Percentiles rank a stretch among this genome's conserved stretches.
Evolutionary conservation across 1,140 invertebrate species (phyloP).

Genomic region (Gryon sp.): DNA sequence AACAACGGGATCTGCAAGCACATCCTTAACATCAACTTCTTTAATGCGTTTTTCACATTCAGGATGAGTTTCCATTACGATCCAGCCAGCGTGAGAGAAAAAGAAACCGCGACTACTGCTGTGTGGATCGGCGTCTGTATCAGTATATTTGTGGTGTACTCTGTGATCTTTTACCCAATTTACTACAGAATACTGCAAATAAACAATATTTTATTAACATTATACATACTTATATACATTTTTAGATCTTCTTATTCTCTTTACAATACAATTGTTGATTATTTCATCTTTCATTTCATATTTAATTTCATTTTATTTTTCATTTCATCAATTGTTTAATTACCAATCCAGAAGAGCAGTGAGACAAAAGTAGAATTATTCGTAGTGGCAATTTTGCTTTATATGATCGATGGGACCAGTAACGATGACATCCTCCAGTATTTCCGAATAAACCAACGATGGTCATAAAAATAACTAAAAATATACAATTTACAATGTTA

Average conservation of each 20-base stretch:
- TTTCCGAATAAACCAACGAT: constrained; percentile 27
- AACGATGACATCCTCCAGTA: constrained; percentile 28
- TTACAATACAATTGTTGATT: too few species aligned
- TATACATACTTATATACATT: too few species aligned
- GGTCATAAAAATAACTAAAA: constrained; percentile 25
- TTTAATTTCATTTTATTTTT: too few species aligned
- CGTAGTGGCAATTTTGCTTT: constrained; percentile 36
- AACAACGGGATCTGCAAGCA: constrained; percentile 87
- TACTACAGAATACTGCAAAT: constrained; percentile 82
- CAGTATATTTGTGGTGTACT: constrained; percentile 94
- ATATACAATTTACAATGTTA: too few species aligned
- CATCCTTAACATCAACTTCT: constrained; percentile 88
- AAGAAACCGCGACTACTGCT: constrained; percentile 93
- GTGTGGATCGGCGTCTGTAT: constrained; percentile 94
- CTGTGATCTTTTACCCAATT: constrained; percentile 90
- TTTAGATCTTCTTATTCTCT: too few species aligned
- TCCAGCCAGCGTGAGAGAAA: constrained; percentile 94
- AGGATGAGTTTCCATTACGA: constrained; percentile 91
- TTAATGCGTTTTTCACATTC: constrained; percentile 87
- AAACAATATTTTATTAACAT: too few species aligned
- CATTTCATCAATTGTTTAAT: too few species aligned
- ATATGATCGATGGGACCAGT: constrained; percentile 35
- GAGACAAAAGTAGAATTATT: constrained; percentile 33
- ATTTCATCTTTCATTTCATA: too few species aligned
- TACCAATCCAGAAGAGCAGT: constrained; percentile 30